phyloP scores from a whole-genome alignment of 2,797 vertebrate species.

The Molossus molossus region DNA sequence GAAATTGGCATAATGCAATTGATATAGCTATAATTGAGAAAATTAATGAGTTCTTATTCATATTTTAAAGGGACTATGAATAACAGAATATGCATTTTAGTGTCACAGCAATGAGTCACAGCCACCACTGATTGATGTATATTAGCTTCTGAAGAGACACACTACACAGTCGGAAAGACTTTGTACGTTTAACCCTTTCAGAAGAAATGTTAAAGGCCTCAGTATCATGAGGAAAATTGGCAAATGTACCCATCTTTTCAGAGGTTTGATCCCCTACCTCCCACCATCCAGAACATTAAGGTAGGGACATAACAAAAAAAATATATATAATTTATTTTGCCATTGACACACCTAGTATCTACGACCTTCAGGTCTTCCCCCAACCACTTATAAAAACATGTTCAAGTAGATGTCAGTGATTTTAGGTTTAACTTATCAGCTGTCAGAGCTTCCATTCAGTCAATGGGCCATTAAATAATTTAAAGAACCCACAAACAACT shows the following conservation, averaged over 20 bases:
- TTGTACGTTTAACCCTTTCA: background rate
- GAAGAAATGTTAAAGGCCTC: conserved; percentile 10
- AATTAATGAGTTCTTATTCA: conserved; percentile 54
- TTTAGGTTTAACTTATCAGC: conserved; percentile 17
- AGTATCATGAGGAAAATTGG: background rate
- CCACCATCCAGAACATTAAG: background rate
- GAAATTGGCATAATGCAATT: conserved; percentile 11
- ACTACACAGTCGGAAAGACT: background rate
- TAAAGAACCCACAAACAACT: background rate
- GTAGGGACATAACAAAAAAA: background rate
- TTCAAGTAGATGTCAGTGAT: conserved; percentile 21
- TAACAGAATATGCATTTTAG: conserved; percentile 31
- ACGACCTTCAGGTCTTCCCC: background rate
- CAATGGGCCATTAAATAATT: conserved; percentile 29
- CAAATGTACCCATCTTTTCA: background rate
- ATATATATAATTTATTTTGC: background rate
- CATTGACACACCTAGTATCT: background rate
- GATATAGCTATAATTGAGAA: conserved; percentile 24
- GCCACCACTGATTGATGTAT: background rate
- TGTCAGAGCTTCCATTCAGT: background rate
- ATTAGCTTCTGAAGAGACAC: conserved; percentile 26
- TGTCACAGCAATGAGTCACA: background rate
- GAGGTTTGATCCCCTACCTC: background rate
- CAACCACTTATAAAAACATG: background rate
- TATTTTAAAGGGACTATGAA: conserved; percentile 45